Conservation (phyloP, 2,113 vertebrate species). For the Hemiprocne comata region DNA sequence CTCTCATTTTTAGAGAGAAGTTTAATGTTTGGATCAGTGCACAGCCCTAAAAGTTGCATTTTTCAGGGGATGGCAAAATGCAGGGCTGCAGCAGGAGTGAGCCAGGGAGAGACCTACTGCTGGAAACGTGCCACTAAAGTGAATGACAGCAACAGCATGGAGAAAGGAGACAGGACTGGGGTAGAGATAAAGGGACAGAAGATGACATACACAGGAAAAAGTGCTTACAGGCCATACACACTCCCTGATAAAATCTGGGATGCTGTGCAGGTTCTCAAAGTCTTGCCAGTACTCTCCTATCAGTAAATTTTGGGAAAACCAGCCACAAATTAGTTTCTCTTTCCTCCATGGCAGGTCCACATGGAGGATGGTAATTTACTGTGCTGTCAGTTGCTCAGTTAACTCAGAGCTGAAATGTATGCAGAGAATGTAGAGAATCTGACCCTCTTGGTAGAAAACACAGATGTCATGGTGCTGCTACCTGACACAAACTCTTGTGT, state of each 20-base stretch:
- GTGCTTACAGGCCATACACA: not conserved
- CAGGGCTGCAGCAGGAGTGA: fast-evolving
- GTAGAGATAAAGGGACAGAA: not conserved
- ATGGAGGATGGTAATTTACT: not conserved
- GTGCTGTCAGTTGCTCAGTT: not conserved
- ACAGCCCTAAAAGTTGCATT: not conserved
- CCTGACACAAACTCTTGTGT: not conserved
- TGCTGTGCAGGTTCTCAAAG: not conserved
- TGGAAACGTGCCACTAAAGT: not conserved
- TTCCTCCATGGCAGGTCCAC: not conserved
- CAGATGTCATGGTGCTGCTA: not conserved
- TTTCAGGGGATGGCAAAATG: not conserved
- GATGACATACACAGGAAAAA: not conserved
- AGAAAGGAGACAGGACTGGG: not conserved
- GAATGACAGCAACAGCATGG: not conserved
- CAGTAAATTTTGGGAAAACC: not conserved
- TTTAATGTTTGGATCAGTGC: not conserved
- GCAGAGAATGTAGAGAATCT: not conserved
- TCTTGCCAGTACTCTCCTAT: not conserved
- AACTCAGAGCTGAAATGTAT: not conserved
- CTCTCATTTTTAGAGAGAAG: not conserved
- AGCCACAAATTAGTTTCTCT: not conserved
- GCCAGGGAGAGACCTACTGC: not conserved
- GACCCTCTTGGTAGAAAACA: not conserved
- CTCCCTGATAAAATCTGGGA: not conserved